Evolutionary conservation across 2,888 invertebrate genomes (phyloP).

Genomic region (Philonicus albiceps): DNA sequence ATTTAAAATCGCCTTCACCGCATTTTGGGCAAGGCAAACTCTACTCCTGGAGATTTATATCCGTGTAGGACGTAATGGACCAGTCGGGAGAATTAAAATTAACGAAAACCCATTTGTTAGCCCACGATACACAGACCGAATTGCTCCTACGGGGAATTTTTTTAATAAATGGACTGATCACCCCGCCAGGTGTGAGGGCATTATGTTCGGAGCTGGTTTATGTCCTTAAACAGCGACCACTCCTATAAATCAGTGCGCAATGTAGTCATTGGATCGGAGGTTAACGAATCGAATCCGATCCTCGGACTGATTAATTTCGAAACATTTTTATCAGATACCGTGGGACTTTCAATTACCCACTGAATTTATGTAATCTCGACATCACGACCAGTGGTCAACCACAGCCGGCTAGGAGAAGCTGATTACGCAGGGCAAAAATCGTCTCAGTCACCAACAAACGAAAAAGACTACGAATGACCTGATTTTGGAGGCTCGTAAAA

Average conservation of each 20-base stretch:
- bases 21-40: not conserved
- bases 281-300: not conserved
- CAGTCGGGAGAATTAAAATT: not conserved
- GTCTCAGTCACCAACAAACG: not conserved
- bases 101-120: constrained; percentile 17
- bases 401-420: not conserved
- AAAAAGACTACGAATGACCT: not conserved
- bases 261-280: not conserved
- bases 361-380: not conserved
- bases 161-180: not conserved
- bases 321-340: not conserved
- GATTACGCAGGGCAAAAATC: not conserved
- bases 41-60: constrained; percentile 2
- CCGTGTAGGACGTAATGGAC: constrained; percentile 27
- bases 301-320: not conserved
- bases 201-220: not conserved
- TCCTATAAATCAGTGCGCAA: not conserved
- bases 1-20: not conserved
- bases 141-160: constrained; percentile 2
- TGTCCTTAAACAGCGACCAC: not conserved
- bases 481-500: not conserved
- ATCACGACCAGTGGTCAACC: not conserved
- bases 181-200: not conserved
- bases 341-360: not conserved
- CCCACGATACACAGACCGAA: not conserved